Evolutionary conservation across 2,113 vertebrate species (phyloP).

Genomic region (Coreoperca whiteheadi): DNA sequence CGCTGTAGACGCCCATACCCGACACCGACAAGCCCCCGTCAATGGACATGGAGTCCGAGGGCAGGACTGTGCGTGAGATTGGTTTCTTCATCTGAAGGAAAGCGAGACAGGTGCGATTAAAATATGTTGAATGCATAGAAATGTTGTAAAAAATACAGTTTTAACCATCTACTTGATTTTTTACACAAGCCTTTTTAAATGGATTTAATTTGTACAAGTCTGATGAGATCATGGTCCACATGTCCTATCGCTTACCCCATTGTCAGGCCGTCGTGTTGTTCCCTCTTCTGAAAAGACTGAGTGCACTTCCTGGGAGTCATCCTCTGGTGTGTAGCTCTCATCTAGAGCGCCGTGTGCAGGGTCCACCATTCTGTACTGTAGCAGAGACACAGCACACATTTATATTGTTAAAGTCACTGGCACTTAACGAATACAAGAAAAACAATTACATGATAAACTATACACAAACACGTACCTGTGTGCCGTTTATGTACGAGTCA

Average conservation of each 20-base stretch:
- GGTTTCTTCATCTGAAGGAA: constrained; percentile 92
- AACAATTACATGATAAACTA: not conserved
- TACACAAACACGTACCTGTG: constrained; percentile 84
- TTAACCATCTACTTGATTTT: too few species aligned
- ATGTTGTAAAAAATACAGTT: too few species aligned
- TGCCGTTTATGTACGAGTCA: constrained; percentile 93
- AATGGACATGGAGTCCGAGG: constrained; percentile 80
- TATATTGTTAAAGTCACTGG: not conserved
- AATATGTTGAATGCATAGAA: too few species aligned
- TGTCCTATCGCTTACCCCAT: constrained; percentile 82
- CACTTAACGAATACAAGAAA: not conserved
- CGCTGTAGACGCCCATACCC: constrained; percentile 85
- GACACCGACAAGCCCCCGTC: constrained; percentile 84
- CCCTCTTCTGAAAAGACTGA: constrained; percentile 94
- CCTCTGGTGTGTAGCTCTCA: constrained; percentile 92
- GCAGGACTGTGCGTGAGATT: constrained; percentile 89
- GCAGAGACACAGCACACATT: constrained; percentile 26
- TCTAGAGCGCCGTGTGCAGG: constrained; percentile 90
- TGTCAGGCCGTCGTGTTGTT: constrained; percentile 89
- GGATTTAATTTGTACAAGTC: not conserved
- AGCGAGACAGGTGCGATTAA: not conserved
- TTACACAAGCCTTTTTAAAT: too few species aligned
- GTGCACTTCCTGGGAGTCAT: constrained; percentile 90
- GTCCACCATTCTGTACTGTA: constrained; percentile 91
- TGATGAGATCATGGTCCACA: not conserved